These are phyloP conservation scores for Coregonus sp. DNA, from an alignment of 2,797 vertebrate species.

Conservation along the genomic window DNA sequence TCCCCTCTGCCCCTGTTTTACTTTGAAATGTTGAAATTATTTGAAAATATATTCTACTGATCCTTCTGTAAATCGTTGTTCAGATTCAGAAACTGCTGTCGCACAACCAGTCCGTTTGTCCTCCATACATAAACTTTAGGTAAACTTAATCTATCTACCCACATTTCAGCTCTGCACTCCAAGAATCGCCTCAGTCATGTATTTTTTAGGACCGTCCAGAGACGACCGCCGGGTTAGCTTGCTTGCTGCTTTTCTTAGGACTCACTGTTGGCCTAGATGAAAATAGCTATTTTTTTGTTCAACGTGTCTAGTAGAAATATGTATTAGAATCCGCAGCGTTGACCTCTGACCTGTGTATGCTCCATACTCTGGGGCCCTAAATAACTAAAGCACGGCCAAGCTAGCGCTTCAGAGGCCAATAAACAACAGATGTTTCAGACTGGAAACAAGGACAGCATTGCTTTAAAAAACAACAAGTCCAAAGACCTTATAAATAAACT, in stretches of 20 bases:
- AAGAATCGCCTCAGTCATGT: neutral
- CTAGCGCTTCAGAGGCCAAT: slow-evolving; percentile 51
- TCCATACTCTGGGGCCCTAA: slow-evolving; percentile 49
- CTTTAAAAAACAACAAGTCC: slow-evolving; percentile 22
- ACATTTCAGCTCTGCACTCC: neutral
- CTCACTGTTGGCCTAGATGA: slow-evolving; percentile 18
- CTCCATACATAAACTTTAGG: neutral
- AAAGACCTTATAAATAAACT: slow-evolving; percentile 25
- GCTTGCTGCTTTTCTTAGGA: slow-evolving; percentile 31
- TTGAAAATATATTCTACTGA: neutral
- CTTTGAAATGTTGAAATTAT: neutral
- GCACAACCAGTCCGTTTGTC: neutral
- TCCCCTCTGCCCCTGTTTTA: neutral
- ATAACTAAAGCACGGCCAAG: slow-evolving; percentile 55
- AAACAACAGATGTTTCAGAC: slow-evolving; percentile 65
- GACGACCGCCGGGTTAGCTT: neutral
- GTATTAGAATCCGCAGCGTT: slow-evolving; percentile 44
- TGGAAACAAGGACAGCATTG: slow-evolving; percentile 54
- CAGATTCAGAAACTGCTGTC: neutral
- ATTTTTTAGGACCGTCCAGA: neutral
- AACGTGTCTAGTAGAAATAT: slow-evolving; percentile 36
- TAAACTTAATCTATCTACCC: neutral
- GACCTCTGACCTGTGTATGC: slow-evolving; percentile 51
- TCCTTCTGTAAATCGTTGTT: neutral
- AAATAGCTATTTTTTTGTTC: slow-evolving; percentile 32